A percentile compares a stretch with the other conserved stretches of the same genome.
Conservation (phyloP, 2,113 vertebrate species). For the Eolophus roseicapilla region DNA sequence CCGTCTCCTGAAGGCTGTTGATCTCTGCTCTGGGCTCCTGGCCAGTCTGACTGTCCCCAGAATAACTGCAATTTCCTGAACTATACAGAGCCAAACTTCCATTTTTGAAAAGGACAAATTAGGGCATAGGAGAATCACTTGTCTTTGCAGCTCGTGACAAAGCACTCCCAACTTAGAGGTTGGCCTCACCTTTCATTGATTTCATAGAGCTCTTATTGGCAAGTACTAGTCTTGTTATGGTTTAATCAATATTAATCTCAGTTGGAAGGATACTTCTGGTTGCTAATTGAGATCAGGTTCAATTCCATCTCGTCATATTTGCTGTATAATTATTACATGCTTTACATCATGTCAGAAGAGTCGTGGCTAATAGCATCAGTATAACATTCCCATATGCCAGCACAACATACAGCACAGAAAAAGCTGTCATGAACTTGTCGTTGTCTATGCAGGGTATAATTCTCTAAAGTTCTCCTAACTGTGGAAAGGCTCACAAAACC, state of each 20-base stretch:
- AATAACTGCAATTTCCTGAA: slow-evolving; percentile 54
- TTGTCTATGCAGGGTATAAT: background rate
- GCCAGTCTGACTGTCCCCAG: slow-evolving; percentile 19
- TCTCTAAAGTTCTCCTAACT: background rate
- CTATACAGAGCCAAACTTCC: slow-evolving; percentile 40
- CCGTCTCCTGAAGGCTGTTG: background rate
- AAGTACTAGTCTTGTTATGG: slow-evolving; percentile 52
- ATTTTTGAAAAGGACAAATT: slow-evolving; percentile 57
- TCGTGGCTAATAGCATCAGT: background rate
- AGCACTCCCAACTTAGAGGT: slow-evolving; percentile 52
- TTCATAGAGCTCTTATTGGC: slow-evolving; percentile 65
- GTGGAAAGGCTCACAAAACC: background rate
- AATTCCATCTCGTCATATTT: slow-evolving; percentile 44
- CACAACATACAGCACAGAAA: background rate
- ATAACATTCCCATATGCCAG: background rate
- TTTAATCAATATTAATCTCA: slow-evolving; percentile 71
- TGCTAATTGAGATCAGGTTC: slow-evolving; percentile 66
- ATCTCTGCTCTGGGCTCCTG: slow-evolving; percentile 44
- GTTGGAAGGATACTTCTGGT: slow-evolving; percentile 62
- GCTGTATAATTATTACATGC: slow-evolving; percentile 56
- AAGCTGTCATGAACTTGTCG: background rate
- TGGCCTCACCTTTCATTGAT: slow-evolving; percentile 58
- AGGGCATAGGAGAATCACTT: slow-evolving; percentile 43
- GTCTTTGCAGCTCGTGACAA: slow-evolving; percentile 36
- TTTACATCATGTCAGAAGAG: slow-evolving; percentile 52